phyloP scores from a whole-genome alignment of 2,113 vertebrate genomes.

The Oreochromis tanganicae region DNA sequence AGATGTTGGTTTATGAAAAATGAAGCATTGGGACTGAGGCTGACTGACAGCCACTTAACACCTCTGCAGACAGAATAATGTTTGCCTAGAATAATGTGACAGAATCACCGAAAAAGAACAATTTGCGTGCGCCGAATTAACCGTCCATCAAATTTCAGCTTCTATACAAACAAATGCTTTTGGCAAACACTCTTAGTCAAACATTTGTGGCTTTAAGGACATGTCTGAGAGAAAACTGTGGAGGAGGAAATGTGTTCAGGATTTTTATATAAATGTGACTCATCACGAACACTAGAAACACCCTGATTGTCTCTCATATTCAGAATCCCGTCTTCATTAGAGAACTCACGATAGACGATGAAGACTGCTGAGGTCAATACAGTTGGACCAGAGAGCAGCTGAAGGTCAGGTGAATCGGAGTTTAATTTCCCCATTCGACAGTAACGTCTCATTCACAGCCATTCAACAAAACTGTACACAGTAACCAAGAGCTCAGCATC shows the following conservation, averaged over 20 bases:
- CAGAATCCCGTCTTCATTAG: background rate
- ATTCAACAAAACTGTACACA: background rate
- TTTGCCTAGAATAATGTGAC: background rate
- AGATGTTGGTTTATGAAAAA: background rate
- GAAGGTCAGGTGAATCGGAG: background rate
- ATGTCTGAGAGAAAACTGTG: background rate
- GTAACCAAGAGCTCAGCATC: background rate
- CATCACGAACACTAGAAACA: fast-evolving
- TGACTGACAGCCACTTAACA: background rate
- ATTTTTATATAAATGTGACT: background rate
- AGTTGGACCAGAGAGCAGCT: background rate
- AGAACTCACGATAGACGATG: background rate
- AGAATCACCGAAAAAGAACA: background rate
- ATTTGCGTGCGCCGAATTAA: background rate
- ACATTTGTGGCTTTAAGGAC: background rate
- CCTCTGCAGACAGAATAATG: background rate
- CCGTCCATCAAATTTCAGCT: background rate
- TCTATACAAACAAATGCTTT: background rate
- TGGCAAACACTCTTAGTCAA: background rate
- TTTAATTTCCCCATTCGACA: fast-evolving
- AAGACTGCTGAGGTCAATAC: background rate
- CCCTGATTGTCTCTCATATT: background rate
- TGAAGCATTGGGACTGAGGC: background rate
- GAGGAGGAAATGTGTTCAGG: background rate
- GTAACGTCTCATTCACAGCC: background rate